Base-by-base conservation (phyloP, 2,797 vertebrate species). In the Malacoctenus gilli region DNA sequence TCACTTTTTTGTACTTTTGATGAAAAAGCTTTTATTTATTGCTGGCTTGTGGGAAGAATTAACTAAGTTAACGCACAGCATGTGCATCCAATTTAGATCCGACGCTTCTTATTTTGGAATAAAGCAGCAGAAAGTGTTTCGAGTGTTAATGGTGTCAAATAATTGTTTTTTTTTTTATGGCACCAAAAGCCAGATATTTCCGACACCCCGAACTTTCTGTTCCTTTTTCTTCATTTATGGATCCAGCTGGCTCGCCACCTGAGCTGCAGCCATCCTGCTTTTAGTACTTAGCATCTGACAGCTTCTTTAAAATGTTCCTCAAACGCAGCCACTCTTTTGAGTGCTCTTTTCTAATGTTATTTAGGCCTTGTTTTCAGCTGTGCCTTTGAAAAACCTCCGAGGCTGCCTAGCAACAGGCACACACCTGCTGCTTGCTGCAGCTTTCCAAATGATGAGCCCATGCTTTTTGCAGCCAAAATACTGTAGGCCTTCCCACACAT, bases 401-500 rank as follows among this genome's bases (percentile, higher is more conserved):
- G 51, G 73, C 75, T 85, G 82, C 81, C 68, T 70, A 78, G 77
- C 72, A 82, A 86, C 79, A 80, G 62, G 39, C 64, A 59, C 55
- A 78, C 62, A 82, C 76, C 80, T 82, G 79, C 79, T 80, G 68
- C 79, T 77, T 66, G 68, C 43, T 42, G 52, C 65, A 67, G 68
- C 54, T 59, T 67, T 77, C 28, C 51, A 69, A 68, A 53, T 55
- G 54, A 76, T 74, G 49, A 80, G 64, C 16, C 4, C 7, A 28
- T 35, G 64, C 60, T 62, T 71, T 80, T 76, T 61, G 42, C 40
- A 72, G 63, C 37, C 40, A 34, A 62, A 72, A 74, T 60, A 72
- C 53, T 49, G 50, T 0, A 1, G 51, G 12, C 38, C 64, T 70
- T 79, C 71, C 68, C 65, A 80, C 76, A 78, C 61, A 61, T 61